phyloP scores from a whole-genome alignment of 2,113 vertebrate genomes.

The Benitochromis conjunctus region DNA sequence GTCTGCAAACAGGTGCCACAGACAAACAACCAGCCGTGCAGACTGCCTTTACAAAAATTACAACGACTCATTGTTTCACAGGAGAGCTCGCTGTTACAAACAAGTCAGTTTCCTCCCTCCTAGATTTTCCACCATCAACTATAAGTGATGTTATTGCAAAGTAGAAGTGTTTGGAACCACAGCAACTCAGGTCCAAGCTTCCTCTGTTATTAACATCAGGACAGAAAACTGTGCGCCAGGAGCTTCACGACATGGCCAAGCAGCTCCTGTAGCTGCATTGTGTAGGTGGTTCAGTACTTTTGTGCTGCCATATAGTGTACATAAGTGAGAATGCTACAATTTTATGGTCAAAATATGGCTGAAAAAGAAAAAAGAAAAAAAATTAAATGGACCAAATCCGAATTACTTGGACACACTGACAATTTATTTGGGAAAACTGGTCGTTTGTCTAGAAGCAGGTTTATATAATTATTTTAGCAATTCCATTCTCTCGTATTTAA shows the following conservation, averaged over 20 bases:
- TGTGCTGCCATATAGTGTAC: not conserved
- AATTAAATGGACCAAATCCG: not conserved
- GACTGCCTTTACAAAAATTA: not conserved
- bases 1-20: not conserved
- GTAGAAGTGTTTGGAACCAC: not conserved
- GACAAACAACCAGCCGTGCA: not conserved
- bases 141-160: not conserved
- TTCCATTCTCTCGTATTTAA: not conserved
- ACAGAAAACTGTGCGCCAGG: not conserved
- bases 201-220: not conserved
- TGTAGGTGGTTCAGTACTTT: not conserved
- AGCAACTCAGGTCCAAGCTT: not conserved
- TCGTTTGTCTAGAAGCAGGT: not conserved
- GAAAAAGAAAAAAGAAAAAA: not conserved
- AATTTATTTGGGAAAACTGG: not conserved
- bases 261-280: not conserved
- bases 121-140: not conserved
- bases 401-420: not conserved
- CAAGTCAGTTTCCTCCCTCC: not conserved
- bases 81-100: not conserved
- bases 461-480: not conserved
- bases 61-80: not conserved
- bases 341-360: not conserved
- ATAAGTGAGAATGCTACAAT: not conserved
- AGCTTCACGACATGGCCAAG: fast-evolving